These are phyloP conservation scores for Drosophila grimshawi DNA, from an alignment of 1,140 invertebrate genomes.

Conservation along the genomic window DNA sequence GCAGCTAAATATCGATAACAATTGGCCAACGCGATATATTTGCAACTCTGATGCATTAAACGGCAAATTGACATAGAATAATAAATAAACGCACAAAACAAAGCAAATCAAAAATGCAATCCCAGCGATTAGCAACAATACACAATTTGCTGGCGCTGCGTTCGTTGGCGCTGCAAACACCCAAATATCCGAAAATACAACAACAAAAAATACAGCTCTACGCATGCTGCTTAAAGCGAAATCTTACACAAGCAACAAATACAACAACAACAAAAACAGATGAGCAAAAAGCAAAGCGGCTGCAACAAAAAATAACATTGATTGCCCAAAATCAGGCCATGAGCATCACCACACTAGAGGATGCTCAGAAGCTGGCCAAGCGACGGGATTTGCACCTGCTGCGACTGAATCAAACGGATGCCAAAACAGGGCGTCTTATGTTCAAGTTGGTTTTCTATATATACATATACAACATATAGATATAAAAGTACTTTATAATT, in stretches of 20 bases:
- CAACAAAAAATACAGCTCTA: constrained; percentile 19
- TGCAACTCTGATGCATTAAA: constrained; percentile 35
- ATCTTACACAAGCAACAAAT: constrained; percentile 41
- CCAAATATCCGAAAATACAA: constrained; percentile 7
- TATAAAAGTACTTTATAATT: not conserved
- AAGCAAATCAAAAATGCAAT: constrained; percentile 35
- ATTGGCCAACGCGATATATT: not conserved
- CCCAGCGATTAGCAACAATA: constrained; percentile 34
- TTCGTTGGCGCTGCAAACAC: constrained; percentile 11
- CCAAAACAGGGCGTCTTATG: constrained; percentile 87
- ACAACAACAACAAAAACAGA: constrained; percentile 20
- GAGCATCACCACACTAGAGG: constrained; percentile 85
- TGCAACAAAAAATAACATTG: constrained; percentile 85
- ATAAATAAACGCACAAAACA: constrained; percentile 8
- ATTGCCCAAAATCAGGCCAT: constrained; percentile 85
- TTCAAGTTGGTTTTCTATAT: constrained; percentile 85
- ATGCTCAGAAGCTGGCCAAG: constrained; percentile 87
- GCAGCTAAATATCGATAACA: not conserved
- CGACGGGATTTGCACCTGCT: constrained; percentile 87
- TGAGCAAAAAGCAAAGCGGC: constrained; percentile 37
- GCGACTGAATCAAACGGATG: constrained; percentile 87
- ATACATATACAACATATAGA: not conserved
- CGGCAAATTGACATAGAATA: constrained; percentile 40
- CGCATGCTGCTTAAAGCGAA: constrained; percentile 18
- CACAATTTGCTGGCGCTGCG: constrained; percentile 39